Percentiles rank a stretch among this genome's conserved stretches.
These are phyloP conservation scores for Drosophila murphyi DNA, from an alignment of 1,140 invertebrate genomes.

Conservation along the genomic window DNA sequence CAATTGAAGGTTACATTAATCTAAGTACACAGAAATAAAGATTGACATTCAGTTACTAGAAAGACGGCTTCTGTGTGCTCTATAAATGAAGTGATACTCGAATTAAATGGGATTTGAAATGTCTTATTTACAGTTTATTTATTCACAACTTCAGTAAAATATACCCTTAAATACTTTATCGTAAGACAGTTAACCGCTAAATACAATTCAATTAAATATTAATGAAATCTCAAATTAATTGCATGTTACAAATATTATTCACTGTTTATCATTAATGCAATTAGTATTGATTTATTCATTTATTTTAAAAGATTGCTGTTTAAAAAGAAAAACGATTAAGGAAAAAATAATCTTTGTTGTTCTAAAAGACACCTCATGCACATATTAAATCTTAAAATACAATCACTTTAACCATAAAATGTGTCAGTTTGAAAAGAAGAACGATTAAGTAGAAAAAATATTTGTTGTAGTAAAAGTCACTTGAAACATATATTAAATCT, in stretches of 20 bases:
- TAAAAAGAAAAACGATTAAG: not conserved
- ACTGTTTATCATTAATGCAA: not conserved
- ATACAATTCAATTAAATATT: not conserved
- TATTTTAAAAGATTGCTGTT: not conserved
- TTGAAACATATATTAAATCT: not conserved
- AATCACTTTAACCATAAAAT: not conserved
- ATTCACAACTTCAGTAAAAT: too few relatives aligned
- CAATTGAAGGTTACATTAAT: constrained; percentile 64
- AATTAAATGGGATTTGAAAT: not conserved
- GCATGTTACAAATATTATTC: not conserved
- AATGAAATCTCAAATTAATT: constrained; percentile 2
- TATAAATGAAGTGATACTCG: not conserved
- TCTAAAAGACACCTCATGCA: too few relatives aligned
- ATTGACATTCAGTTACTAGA: not conserved
- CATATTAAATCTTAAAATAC: not conserved
- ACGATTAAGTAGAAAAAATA: not conserved
- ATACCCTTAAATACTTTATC: too few relatives aligned
- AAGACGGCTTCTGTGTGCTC: constrained; percentile 32
- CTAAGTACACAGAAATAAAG: constrained; percentile 41
- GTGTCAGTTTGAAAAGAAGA: not conserved
- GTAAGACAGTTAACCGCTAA: too few relatives aligned
- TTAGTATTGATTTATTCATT: not conserved
- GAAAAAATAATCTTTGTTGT: not conserved
- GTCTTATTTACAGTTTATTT: too few relatives aligned
- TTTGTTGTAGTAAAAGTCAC: not conserved